Base-by-base conservation (phyloP, 1,140 invertebrate species). In the Thaumatotibia leucotreta region DNA sequence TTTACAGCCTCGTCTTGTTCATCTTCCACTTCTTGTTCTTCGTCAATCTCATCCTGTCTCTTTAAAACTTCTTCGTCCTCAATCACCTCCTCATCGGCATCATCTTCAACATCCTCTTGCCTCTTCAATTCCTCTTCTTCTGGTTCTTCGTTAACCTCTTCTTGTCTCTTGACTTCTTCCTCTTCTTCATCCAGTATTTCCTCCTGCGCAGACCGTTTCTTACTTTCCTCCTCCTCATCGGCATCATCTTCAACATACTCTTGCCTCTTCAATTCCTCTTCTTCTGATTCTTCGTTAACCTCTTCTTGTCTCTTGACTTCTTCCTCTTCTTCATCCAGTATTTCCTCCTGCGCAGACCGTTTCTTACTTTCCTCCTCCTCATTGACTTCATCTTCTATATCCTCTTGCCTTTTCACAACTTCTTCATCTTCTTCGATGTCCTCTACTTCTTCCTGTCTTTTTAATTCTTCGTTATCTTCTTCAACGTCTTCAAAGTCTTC, bases 351-450 rank as follows among this genome's bases (percentile, higher is more conserved):
- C n/a, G n/a, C n/a, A n/a, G n/a, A n/a, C 54, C 10, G 49, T 6
- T 29, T 52, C 32, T 14, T 52, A 11, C 10, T 4, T 5, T 23
- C 52, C 8, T 22, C 20, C n/a, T 20, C 17, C 5, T 58, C 52
- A 14, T 24, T 6, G 8, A 20, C 4, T 6, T 23, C 52, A 9
- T 58, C 27, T 22, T 64, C 62, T 39, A 3, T 23, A n/a, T 29
- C 39, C 11, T 64, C 23, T 11, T 49, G n/a, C 29, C 52, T 61
- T 61, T 23, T 20, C 27, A 24, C 11, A 63, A 52, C 3, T 5
- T 62, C 62, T 23, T 73, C 72, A 1, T 67, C 31, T 32, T 73
- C 71, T 39, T 61, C 58, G 8, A n/a, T 27, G 3, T 61, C 58
- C 2, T 24, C 27, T 2, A 29, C 22, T 10, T 61, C 58, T 24